Base-by-base conservation (phyloP, 2,113 vertebrate species). In the Myxocyprinus asiaticus region DNA sequence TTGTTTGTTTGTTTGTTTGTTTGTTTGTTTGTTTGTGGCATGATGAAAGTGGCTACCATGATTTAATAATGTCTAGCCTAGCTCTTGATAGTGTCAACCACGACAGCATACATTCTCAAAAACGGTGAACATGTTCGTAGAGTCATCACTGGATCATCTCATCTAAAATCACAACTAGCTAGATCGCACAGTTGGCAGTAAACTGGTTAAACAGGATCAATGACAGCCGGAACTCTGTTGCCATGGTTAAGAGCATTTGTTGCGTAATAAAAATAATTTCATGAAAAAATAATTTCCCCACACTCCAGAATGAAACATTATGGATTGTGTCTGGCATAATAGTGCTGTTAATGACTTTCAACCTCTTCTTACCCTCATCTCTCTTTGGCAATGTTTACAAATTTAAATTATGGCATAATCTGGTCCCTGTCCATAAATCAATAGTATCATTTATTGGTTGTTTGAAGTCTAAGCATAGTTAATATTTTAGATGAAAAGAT, bases 231-330 rank as follows among this genome's bases (percentile, higher is more conserved):
- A 15, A 61, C 69, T 59, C 71, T 48, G 71, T 62, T 74, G 55
- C 59, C 58, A 43, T 76, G 62, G 8, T 42, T 14, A 65, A 53
- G 48, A 55, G 12, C 33, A 15, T 12, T n/a, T 51, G 59, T 55
- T 65, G 55, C 17, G 22, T 76, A 76, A 76, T 48, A 76, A 51
- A 63, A 6, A 65, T 43, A 14, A 12, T 55, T 55, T 12, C 48
- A 64, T 65, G 14, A 47, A 75, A 62, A 44, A 14, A 14, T 59
- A 3, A 11, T 69, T 53, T 48, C 42, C 7, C 4, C 72, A 65
- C 73, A 65, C 61, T 64, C 47, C 17, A 5, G 0, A 76, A 76
- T 64, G 73, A 48, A 76, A 65, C 61, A n/a, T 76, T 43, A 76
- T 76, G 47, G 73, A 76, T 76, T 76, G 17, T 43, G 44, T 76